phyloP scores from a whole-genome alignment of 2,888 invertebrate genomes.

The Helicoverpa assulta region DNA sequence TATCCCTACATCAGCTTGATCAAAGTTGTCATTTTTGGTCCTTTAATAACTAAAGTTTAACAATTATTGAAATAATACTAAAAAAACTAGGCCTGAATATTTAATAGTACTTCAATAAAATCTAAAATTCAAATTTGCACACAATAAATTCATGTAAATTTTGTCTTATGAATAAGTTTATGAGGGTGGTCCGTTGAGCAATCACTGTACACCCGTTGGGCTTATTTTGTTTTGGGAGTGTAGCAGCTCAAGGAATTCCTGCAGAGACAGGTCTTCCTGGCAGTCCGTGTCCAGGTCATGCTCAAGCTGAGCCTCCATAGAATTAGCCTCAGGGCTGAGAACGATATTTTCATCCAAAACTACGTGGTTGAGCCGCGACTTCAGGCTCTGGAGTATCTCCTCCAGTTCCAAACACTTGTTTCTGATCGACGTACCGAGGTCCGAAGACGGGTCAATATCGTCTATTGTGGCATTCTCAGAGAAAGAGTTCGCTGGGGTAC shows the following conservation, averaged over 20 bases:
- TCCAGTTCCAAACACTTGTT: constrained; percentile 88
- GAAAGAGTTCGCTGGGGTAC: constrained; percentile 86
- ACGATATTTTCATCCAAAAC: constrained; percentile 88
- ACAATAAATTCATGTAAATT: constrained; percentile 84
- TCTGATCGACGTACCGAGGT: constrained; percentile 86
- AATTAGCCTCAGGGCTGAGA: constrained; percentile 87
- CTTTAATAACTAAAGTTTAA: not conserved
- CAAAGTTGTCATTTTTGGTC: not conserved
- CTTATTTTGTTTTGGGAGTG: constrained; percentile 86
- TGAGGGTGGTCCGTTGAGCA: constrained; percentile 47
- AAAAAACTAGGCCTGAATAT: constrained; percentile 68
- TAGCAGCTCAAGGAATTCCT: constrained; percentile 87
- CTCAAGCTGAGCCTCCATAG: constrained; percentile 86
- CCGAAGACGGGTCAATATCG: constrained; percentile 87
- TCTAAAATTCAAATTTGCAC: constrained; percentile 83
- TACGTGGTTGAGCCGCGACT: constrained; percentile 87
- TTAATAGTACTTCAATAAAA: constrained; percentile 77
- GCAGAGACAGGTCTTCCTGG: constrained; percentile 87
- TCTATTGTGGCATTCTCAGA: constrained; percentile 85
- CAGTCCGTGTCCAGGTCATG: constrained; percentile 89
- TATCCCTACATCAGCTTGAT: not conserved
- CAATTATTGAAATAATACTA: constrained; percentile 55
- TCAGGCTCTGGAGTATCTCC: constrained; percentile 87
- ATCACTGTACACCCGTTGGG: constrained; percentile 82
- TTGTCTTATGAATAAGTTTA: constrained; percentile 69